A percentile compares a stretch with the other conserved stretches of the same genome.
phyloP scores from a whole-genome alignment of 2,797 vertebrate genomes.

The Loris lydekkerianus region DNA sequence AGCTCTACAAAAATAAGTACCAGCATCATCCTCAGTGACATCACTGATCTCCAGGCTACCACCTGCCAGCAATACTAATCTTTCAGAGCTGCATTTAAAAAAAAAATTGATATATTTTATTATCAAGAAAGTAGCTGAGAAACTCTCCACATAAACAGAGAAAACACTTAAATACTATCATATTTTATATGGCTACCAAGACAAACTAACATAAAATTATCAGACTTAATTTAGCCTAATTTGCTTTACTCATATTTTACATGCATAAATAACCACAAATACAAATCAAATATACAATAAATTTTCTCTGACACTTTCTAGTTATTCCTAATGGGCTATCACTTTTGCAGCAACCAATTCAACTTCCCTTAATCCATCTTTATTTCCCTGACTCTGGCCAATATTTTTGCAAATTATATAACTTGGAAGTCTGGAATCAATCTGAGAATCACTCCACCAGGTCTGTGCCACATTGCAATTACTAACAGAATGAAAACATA shows the following conservation, averaged over 20 bases:
- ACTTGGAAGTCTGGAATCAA: conserved; percentile 51
- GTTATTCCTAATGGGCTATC: conserved; percentile 2
- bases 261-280: conserved; percentile 29
- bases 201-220: conserved; percentile 49
- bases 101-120: background rate
- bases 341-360: conserved; percentile 28
- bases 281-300: conserved; percentile 55
- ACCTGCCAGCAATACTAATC: conserved; percentile 89
- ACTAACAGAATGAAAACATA: conserved; percentile 6
- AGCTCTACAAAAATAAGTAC: conserved; percentile 93
- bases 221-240: conserved; percentile 58
- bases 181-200: conserved; percentile 11
- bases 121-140: conserved; percentile 41
- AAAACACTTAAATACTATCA: conserved; percentile 11
- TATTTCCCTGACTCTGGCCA: background rate
- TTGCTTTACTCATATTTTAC: conserved; percentile 58
- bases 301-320: background rate
- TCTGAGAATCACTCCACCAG: conserved; percentile 26
- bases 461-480: background rate
- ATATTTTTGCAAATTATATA: conserved; percentile 23
- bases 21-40: conserved; percentile 91
- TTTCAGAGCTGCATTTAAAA: conserved; percentile 83
- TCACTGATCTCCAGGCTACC: conserved; percentile 93
- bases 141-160: conserved; percentile 13
- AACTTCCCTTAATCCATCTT: background rate